Conservation (phyloP, 2,888 invertebrate genomes). For the Trissolcus brochymenae region DNA sequence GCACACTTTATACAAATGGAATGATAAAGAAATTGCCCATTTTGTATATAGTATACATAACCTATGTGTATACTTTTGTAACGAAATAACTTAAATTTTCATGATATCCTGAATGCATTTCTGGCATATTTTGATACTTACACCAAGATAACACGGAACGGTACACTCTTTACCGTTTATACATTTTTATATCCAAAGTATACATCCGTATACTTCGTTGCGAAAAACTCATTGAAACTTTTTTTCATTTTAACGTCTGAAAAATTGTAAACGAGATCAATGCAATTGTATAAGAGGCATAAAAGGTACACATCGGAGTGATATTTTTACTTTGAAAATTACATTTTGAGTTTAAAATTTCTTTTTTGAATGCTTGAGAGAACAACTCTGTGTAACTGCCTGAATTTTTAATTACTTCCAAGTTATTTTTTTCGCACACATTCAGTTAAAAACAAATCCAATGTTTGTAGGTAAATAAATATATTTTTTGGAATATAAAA, state of each 20-base stretch:
- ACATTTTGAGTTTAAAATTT: too few species aligned
- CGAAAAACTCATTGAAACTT: constrained; percentile 25
- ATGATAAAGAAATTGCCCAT: too few species aligned
- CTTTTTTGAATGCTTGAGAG: too few species aligned
- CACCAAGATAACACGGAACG: constrained; percentile 39
- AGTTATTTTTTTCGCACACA: too few species aligned
- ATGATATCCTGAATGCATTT: constrained; percentile 48
- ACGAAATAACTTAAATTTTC: constrained; percentile 48
- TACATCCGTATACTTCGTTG: constrained; percentile 9
- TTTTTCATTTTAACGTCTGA: constrained; percentile 6
- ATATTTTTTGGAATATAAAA: too few species aligned
- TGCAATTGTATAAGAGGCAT: not conserved
- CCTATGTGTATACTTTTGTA: constrained; percentile 17
- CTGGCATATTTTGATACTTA: constrained; percentile 43
- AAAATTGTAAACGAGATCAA: not conserved
- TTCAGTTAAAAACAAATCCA: too few species aligned
- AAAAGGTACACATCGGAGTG: too few species aligned
- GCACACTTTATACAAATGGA: too few species aligned
- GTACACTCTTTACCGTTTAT: constrained; percentile 49
- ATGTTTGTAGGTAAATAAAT: too few species aligned
- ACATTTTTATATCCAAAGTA: constrained; percentile 30
- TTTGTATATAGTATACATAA: not conserved
- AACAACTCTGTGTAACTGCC: too few species aligned
- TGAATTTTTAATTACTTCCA: too few species aligned
- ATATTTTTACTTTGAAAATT: too few species aligned